These are phyloP conservation scores for Thymallus thymallus DNA, from an alignment of 2,113 vertebrate species.

Conservation along the genomic window DNA sequence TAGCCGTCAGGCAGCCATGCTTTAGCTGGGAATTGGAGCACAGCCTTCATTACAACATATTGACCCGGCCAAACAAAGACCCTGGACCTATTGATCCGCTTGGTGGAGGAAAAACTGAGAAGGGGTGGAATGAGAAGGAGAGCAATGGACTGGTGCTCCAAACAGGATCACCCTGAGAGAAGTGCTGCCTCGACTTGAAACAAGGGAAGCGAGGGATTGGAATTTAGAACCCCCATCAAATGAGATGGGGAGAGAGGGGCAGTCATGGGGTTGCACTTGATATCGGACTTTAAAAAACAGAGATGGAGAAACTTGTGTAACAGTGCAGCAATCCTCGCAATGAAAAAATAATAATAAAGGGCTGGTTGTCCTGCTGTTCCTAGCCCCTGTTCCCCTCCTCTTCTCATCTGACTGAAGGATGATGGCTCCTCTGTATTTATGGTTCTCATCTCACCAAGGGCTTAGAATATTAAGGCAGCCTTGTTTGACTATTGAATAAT, in stretches of 20 bases:
- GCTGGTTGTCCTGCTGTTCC: conserved; percentile 8
- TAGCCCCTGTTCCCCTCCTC: conserved; percentile 5
- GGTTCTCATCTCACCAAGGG: conserved; percentile 28
- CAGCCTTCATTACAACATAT: conserved; percentile 82
- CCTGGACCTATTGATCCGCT: conserved; percentile 76
- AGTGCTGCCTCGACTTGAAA: conserved; percentile 40
- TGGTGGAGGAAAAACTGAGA: conserved; percentile 48
- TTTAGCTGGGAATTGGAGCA: conserved; percentile 70
- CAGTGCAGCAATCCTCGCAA: conserved; percentile 21
- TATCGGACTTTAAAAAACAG: conserved; percentile 31
- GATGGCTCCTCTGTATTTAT: conserved; percentile 20
- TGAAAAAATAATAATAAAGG: conserved; percentile 12
- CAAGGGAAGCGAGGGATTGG: conserved; percentile 12
- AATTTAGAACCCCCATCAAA: conserved; percentile 17
- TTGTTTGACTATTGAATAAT: conserved; percentile 51
- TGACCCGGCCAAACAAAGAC: conserved; percentile 81
- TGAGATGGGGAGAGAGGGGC: conserved; percentile 4
- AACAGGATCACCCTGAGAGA: conserved; percentile 37
- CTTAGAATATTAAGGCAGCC: conserved; percentile 43
- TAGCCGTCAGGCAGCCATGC: conserved; percentile 51
- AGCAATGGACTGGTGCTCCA: conserved; percentile 30
- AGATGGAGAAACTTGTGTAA: conserved; percentile 29
- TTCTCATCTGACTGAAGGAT: background rate
- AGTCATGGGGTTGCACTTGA: conserved; percentile 32
- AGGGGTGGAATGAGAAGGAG: conserved; percentile 11